phyloP scores from a whole-genome alignment of 2,113 vertebrate species.

The Tychaedon coryphoeus region DNA sequence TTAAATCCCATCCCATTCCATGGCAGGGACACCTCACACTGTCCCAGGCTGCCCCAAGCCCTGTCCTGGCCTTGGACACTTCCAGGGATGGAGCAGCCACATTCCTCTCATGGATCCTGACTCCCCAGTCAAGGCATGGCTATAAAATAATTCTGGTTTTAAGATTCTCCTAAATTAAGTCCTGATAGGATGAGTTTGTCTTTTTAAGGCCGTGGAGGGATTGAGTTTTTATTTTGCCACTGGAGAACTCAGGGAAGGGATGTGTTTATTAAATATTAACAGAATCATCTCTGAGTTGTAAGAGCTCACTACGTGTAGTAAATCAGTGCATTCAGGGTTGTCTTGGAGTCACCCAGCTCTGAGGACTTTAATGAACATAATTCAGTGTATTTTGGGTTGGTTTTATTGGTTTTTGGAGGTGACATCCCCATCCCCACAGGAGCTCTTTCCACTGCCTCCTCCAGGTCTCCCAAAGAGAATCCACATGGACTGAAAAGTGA shows the following conservation, averaged over 20 bases:
- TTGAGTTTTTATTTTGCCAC: background rate
- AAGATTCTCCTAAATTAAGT: background rate
- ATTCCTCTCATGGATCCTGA: background rate
- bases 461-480: background rate
- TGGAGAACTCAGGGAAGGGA: background rate
- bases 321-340: background rate
- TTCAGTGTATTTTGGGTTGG: background rate
- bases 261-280: background rate
- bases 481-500: background rate
- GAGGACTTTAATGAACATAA: background rate
- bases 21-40: background rate
- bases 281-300: background rate
- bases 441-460: background rate
- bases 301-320: background rate
- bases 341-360: background rate
- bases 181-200: background rate
- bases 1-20: background rate
- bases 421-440: background rate
- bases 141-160: background rate
- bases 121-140: background rate
- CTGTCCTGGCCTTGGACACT: background rate
- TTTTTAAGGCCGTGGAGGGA: background rate
- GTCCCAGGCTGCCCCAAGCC: background rate
- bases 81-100: background rate
- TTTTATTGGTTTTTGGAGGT: background rate